Conservation (phyloP, 2,797 vertebrate species). For the Molossus alvarezi region DNA sequence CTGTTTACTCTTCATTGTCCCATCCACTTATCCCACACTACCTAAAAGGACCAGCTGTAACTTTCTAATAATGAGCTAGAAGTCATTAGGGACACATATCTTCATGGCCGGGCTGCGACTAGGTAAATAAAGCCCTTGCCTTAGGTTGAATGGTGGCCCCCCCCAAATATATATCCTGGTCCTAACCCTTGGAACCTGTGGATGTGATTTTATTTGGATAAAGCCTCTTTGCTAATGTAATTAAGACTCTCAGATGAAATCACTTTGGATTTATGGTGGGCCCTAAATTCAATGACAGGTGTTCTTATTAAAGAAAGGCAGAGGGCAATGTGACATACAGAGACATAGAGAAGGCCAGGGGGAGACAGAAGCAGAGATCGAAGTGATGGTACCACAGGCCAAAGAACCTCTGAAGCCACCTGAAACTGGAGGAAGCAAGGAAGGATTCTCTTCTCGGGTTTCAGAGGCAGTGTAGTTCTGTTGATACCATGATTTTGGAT, state of each 20-base stretch:
- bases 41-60: neutral
- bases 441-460: neutral
- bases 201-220: neutral
- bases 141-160: neutral
- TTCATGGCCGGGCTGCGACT: neutral
- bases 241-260: neutral
- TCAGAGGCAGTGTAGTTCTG: neutral
- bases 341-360: neutral
- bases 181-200: neutral
- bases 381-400: neutral
- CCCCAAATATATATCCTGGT: neutral
- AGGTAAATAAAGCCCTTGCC: neutral
- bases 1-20: neutral
- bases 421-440: neutral
- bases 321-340: neutral
- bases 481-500: neutral
- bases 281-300: neutral
- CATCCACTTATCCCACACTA: neutral
- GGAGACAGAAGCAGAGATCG: neutral
- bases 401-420: too few species aligned
- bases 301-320: neutral
- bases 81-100: neutral
- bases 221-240: neutral
- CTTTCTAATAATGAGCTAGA: neutral
- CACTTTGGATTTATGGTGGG: neutral